A percentile compares a stretch with the other conserved stretches of the same genome.
Evolutionary conservation across 2,888 invertebrate species (phyloP).

Genomic region (Acronicta aceris): DNA sequence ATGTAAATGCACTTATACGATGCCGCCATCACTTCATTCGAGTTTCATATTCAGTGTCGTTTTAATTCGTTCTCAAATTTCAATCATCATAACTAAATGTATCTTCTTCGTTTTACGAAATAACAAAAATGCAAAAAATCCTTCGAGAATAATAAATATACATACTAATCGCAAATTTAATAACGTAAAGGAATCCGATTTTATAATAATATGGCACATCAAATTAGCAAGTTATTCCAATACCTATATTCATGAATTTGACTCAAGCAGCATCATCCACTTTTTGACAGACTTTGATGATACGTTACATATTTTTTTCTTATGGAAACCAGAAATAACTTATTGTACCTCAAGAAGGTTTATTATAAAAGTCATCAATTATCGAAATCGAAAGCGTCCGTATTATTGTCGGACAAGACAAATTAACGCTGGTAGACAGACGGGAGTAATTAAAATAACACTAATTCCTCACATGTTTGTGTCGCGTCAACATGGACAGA

Average conservation of each 20-base stretch:
- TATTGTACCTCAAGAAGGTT: constrained; percentile 46
- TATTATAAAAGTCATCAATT: constrained; percentile 67
- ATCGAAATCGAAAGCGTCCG: constrained; percentile 63
- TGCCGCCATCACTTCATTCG: constrained; percentile 67
- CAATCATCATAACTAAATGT: constrained; percentile 52
- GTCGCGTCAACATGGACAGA: constrained; percentile 80
- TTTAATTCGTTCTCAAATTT: constrained; percentile 68
- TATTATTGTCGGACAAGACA: constrained; percentile 61
- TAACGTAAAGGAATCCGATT: constrained; percentile 26
- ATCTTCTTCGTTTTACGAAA: constrained; percentile 26
- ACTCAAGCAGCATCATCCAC: constrained; percentile 13
- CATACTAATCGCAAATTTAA: constrained; percentile 18
- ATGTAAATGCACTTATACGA: constrained; percentile 74
- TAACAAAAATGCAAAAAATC: constrained; percentile 44
- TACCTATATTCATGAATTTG: constrained; percentile 21
- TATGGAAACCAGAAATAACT: constrained; percentile 30
- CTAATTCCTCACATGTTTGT: constrained; percentile 72
- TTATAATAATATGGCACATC: constrained; percentile 19
- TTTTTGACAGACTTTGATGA: constrained; percentile 38
- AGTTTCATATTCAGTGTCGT: constrained; percentile 65
- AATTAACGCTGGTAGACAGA: constrained; percentile 58
- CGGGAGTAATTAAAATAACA: constrained; percentile 74
- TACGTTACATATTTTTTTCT: constrained; percentile 28
- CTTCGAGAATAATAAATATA: constrained; percentile 31
- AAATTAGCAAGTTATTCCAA: constrained; percentile 33